These are phyloP conservation scores for Plebejus anna DNA, from an alignment of 2,888 invertebrate genomes.

Conservation along the genomic window DNA sequence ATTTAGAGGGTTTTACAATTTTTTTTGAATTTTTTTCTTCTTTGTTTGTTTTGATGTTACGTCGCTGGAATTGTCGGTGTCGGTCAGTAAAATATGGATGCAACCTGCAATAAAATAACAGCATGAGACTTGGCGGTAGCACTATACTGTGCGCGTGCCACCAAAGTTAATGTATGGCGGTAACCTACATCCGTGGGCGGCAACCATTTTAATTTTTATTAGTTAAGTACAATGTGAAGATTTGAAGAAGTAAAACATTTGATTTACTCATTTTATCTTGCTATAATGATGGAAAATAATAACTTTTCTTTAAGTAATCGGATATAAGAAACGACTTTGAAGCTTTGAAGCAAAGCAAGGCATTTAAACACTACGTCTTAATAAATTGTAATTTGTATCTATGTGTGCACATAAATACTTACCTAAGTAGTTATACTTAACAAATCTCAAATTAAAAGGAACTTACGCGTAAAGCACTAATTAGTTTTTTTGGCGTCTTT, in stretches of 20 bases:
- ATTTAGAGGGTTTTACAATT: constrained; percentile 66
- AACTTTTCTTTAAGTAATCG: background rate
- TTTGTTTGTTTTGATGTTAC: constrained; percentile 41
- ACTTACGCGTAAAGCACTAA: constrained; percentile 60
- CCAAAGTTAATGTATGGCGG: background rate
- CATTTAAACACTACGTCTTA: background rate
- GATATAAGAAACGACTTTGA: background rate
- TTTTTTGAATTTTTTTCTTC: constrained; percentile 59
- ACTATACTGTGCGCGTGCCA: background rate
- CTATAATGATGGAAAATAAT: background rate
- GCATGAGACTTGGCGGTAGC: background rate
- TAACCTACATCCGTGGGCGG: no score
- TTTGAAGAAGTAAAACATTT: background rate
- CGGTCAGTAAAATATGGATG: constrained; percentile 54
- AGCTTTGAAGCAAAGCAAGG: background rate
- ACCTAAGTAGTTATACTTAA: no score
- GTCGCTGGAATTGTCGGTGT: constrained; percentile 73
- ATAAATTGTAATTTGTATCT: no score
- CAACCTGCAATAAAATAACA: constrained; percentile 48
- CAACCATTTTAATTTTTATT: no score
- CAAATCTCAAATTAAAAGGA: background rate
- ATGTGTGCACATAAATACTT: no score
- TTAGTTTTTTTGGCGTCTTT: constrained; percentile 92
- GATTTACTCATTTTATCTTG: background rate
- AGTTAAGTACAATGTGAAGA: background rate